A percentile compares a stretch with the other conserved stretches of the same genome.
Conservation (phyloP, 1,140 invertebrate species). For the Cheumatopsyche charites region DNA sequence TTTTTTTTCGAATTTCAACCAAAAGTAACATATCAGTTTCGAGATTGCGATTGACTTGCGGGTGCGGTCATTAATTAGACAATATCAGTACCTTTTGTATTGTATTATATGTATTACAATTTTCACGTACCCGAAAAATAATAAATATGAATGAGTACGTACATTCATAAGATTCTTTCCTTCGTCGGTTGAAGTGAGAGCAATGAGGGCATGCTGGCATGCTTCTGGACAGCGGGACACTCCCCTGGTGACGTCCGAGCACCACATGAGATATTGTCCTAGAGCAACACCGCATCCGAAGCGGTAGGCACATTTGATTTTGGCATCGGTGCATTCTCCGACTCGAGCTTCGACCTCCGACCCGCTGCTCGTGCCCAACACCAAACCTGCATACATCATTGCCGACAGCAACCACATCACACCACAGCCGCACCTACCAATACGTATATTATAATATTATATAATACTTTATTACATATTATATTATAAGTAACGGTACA, state of each 20-base stretch:
- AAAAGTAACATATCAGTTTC: no score
- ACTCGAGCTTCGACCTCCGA: constrained; percentile 49
- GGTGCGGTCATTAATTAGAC: no score
- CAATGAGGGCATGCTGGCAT: constrained; percentile 77
- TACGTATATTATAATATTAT: no score
- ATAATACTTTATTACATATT: no score
- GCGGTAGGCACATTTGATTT: constrained; percentile 73
- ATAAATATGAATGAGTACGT: constrained; percentile 51
- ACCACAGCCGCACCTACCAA: constrained; percentile 36
- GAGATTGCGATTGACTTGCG: no score
- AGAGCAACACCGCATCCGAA: constrained; percentile 75
- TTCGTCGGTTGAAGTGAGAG: constrained; percentile 77
- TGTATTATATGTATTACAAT: no score
- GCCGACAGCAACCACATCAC: constrained; percentile 41
- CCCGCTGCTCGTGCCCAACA: constrained; percentile 56
- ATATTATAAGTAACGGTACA: no score
- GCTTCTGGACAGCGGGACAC: constrained; percentile 67
- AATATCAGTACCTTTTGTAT: no score
- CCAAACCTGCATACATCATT: constrained; percentile 52
- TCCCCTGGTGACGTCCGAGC: constrained; percentile 69
- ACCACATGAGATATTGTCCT: constrained; percentile 74
- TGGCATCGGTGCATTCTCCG: constrained; percentile 70
- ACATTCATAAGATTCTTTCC: constrained; percentile 76
- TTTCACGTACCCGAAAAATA: background rate
- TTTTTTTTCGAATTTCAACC: no score